Conservation (phyloP, 2,888 invertebrate species). For the Seladonia tumulorum region DNA sequence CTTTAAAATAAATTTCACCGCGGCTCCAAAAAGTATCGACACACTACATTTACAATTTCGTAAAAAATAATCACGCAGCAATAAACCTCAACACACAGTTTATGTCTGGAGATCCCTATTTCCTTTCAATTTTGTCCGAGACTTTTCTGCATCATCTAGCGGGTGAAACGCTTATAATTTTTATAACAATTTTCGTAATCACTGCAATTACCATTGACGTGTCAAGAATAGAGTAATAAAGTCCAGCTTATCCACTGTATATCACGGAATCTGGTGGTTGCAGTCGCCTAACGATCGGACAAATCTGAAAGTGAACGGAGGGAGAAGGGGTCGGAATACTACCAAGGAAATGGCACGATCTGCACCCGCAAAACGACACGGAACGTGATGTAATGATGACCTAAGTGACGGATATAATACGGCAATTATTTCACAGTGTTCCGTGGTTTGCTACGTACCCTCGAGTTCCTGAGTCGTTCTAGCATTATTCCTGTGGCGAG, state of each 20-base stretch:
- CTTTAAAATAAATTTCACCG: too few relatives aligned
- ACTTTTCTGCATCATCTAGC: too few relatives aligned
- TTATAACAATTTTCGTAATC: too few relatives aligned
- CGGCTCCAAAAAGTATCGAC: too few relatives aligned
- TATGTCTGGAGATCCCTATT: too few relatives aligned
- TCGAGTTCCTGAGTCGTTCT: not conserved
- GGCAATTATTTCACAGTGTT: conserved; percentile 51
- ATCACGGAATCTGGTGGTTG: not conserved
- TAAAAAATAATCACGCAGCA: too few relatives aligned
- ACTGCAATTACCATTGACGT: too few relatives aligned
- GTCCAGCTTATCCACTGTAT: not conserved
- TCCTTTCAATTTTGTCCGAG: too few relatives aligned
- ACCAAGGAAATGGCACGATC: conserved; percentile 38
- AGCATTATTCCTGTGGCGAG: not conserved
- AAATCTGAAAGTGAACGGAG: not conserved
- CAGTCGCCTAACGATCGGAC: not conserved
- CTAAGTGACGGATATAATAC: conserved; percentile 52
- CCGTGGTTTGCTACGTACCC: conserved; percentile 4
- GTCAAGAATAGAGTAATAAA: not conserved
- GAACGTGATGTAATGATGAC: conserved; percentile 54
- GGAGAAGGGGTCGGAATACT: not conserved
- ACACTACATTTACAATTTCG: too few relatives aligned
- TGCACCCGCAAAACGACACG: conserved; percentile 32
- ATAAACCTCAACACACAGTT: too few relatives aligned
- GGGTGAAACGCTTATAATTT: too few relatives aligned